phyloP scores from a whole-genome alignment of 2,888 invertebrate genomes.

The Macrosoma leucophasiata region DNA sequence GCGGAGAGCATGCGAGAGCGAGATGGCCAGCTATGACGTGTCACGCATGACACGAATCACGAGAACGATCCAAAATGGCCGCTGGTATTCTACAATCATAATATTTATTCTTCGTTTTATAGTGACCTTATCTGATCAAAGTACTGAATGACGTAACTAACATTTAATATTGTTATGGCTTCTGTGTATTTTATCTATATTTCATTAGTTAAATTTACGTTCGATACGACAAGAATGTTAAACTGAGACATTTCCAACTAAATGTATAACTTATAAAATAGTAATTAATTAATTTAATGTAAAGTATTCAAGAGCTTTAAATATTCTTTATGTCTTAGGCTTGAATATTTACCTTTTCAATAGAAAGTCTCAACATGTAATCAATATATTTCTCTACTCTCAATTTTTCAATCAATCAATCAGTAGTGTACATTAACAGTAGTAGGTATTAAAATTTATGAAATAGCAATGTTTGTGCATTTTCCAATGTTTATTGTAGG shows the following conservation, averaged over 20 bases:
- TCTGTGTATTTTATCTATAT: slow-evolving; percentile 36
- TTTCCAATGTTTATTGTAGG: too few species aligned
- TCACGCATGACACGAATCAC: slow-evolving; percentile 69
- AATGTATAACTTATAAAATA: slow-evolving; percentile 27
- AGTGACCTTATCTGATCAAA: slow-evolving; percentile 73
- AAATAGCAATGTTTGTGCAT: too few species aligned
- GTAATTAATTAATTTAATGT: slow-evolving; percentile 30
- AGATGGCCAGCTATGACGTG: slow-evolving; percentile 69
- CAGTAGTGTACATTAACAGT: too few species aligned
- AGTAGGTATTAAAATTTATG: too few species aligned
- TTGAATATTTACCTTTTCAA: slow-evolving; percentile 24
- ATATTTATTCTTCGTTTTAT: slow-evolving; percentile 73
- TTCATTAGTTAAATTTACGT: slow-evolving; percentile 31
- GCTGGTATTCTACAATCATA: slow-evolving; percentile 72
- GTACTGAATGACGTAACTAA: slow-evolving; percentile 71
- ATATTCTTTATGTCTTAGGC: slow-evolving; percentile 33
- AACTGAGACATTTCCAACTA: slow-evolving; percentile 47
- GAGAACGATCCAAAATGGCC: slow-evolving; percentile 74
- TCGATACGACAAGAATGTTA: slow-evolving; percentile 35
- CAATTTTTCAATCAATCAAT: too few species aligned
- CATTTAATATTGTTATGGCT: slow-evolving; percentile 48
- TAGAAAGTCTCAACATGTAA: slow-evolving; percentile 21
- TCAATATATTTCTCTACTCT: too few species aligned
- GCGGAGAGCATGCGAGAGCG: slow-evolving; percentile 68
- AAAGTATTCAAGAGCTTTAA: slow-evolving; percentile 51